Evolutionary conservation across 2,888 invertebrate genomes (phyloP), one percentile per base, ranked within the genome.

Genomic region (Temnothorax unifasciatus): DNA sequence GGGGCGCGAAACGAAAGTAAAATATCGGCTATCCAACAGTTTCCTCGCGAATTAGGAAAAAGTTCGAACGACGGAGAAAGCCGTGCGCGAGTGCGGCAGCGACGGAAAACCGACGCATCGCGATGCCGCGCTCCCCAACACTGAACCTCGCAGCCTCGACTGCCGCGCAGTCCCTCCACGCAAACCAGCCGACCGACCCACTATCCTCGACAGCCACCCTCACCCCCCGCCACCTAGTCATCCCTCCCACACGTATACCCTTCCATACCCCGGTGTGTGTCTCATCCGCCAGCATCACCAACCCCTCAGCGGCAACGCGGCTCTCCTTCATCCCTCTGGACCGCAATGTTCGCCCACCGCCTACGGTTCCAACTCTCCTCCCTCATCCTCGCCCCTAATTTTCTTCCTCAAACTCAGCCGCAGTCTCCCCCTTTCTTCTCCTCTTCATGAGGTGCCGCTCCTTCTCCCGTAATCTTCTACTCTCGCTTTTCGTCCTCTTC

Each of bases 81-180:
- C 90, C 87, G 87, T 89, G 86, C 88, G 87, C 88, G 92, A 93
- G 92, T 91, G 90, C 91, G 92, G 91, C 91, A 92, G 92, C 92
- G 91, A 90, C 92, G 92, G 88, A 90, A 90, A 91, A 88, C 89
- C 92, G 92, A 94, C 93, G 93, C 95, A 94, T 94, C 94, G 93
- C 94, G 94, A 89, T 92, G 93, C 93, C 92, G 93, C 93, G 93
- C 92, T 94, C 92, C 92, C 93, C 91, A 92, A 93, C 93, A 94
- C 94, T 94, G 93, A 93, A 95, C 94, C 92, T 95, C 95, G 94
- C 95, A 91, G 93, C 93, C 94, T 94, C 85, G 95, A 95, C 89
- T 82, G 95, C 92, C 93, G 94, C 94, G 94, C 93, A 94, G 91
- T 92, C 92, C 91, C 92, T 92, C 93, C 92, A 93, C 94, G 94